A percentile compares a stretch with the other conserved stretches of the same genome.
phyloP scores from a whole-genome alignment of 2,888 invertebrate genomes.

The Agrochola litura region DNA sequence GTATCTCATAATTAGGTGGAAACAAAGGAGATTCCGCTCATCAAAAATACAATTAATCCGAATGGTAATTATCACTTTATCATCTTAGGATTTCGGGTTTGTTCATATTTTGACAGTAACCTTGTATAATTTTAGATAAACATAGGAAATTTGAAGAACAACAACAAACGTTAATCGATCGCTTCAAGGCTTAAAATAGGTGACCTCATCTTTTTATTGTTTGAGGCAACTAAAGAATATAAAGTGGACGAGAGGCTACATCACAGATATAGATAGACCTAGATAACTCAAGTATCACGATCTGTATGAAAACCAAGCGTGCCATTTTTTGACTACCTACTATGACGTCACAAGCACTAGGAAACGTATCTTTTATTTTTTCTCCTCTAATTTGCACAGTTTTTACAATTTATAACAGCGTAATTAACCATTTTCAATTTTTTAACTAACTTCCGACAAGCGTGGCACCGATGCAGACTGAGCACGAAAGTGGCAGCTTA shows the following conservation, averaged over 20 bases:
- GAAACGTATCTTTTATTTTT: too few relatives aligned
- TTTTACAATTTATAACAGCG: too few relatives aligned
- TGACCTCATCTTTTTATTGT: slow-evolving; percentile 24
- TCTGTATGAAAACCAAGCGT: too few relatives aligned
- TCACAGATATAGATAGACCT: too few relatives aligned
- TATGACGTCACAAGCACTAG: too few relatives aligned
- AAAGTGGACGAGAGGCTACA: slow-evolving; percentile 19
- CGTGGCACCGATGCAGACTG: too few relatives aligned
- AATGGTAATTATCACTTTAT: slow-evolving; percentile 7
- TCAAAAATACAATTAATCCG: slow-evolving; percentile 26
- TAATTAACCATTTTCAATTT: too few relatives aligned
- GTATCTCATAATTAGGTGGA: slow-evolving; percentile 28
- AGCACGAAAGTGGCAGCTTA: too few relatives aligned
- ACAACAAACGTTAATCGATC: slow-evolving; percentile 14
- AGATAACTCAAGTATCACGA: too few relatives aligned
- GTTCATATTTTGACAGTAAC: not conserved
- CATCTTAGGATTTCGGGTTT: not conserved
- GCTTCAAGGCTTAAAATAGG: slow-evolving; percentile 6
- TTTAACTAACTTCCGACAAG: too few relatives aligned
- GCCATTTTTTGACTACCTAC: too few relatives aligned
- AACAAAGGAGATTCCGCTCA: slow-evolving; percentile 10
- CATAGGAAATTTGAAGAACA: not conserved
- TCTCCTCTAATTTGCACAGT: too few relatives aligned
- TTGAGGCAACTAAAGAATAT: slow-evolving; percentile 21
- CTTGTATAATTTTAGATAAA: not conserved